These are phyloP conservation scores for Astur gentilis DNA, from an alignment of 2,113 vertebrate genomes.

Conservation along the genomic window DNA sequence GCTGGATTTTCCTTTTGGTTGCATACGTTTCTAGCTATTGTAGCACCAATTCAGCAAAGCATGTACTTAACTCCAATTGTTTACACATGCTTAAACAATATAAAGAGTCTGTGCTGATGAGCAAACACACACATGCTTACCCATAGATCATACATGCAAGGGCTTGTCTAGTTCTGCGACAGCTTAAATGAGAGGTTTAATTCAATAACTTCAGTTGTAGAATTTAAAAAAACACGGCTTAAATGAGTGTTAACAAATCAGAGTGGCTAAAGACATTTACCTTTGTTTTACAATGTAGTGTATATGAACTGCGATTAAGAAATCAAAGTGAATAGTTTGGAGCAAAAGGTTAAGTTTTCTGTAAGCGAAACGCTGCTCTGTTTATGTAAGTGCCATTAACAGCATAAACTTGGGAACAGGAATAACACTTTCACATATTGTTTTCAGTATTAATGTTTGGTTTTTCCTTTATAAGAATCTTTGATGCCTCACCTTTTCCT, in stretches of 20 bases:
- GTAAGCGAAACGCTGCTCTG: neutral
- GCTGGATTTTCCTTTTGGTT: neutral
- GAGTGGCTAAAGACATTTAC: neutral
- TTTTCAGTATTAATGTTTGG: conserved; percentile 44
- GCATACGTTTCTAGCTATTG: neutral
- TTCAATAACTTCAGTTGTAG: neutral
- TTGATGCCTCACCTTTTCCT: conserved; percentile 58
- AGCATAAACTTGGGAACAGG: conserved; percentile 34
- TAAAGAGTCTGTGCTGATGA: neutral
- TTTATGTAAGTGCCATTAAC: conserved; percentile 40
- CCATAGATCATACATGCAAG: neutral
- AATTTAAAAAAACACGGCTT: neutral
- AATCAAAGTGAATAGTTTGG: conserved; percentile 9
- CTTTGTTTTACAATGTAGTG: neutral
- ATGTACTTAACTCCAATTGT: neutral
- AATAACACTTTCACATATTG: conserved; percentile 51
- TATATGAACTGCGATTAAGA: neutral
- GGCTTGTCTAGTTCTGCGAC: neutral
- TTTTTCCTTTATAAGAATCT: conserved; percentile 31
- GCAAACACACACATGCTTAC: neutral
- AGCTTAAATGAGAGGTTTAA: neutral
- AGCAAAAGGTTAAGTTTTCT: conserved; percentile 57
- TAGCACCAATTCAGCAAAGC: neutral
- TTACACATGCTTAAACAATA: neutral
- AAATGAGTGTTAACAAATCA: neutral